Evolutionary conservation across 2,797 vertebrate genomes (phyloP), one percentile per base, ranked within the genome.

Genomic region (Graptemys geographica): DNA sequence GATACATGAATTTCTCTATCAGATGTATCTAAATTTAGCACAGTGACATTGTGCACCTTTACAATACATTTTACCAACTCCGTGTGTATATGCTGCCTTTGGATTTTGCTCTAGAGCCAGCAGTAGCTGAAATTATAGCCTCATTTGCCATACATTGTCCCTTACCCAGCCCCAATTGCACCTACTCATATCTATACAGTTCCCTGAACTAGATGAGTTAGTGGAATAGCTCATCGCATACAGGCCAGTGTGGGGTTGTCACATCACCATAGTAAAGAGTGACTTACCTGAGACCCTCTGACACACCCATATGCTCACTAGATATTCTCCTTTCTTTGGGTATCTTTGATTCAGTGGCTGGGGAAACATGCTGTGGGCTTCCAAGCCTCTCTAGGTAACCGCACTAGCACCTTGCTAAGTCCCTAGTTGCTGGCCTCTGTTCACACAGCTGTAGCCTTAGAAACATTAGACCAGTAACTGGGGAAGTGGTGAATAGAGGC

Each of bases 241-340:
- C 78, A 87, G 57, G 72, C 65, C 88, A 81, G 41, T 3, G 0
- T 37, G 33, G 23, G n/a, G 86, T 92, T 91, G 84, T 59, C 59
- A 79, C 90, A 93, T 93, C 72, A 79, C 13, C 8, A 52, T 23
- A 28, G 55, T 49, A 1, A 72, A 90, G 53, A 93, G 7, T 18
- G 0, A 0, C 25, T 79, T 93, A 87, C 81, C 56, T 11, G 0
- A 31, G 74, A 79, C 74, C 7, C 53, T 37, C 47, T 78, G 12
- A 44, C 41, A 28, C 44, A 76, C 56, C 85, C 80, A 3, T 1
- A 2, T 57, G 83, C 57, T 84, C 74, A 90, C 47, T 65, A 47
- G 62, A 49, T 7, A 55, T 6, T 78, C 80, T 87, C 59, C 87
- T 92, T 55, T 74, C 13, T 41, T 47, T 28, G 23, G 23, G 72